These are phyloP conservation scores for Callimorpha dominula DNA, from an alignment of 2,888 invertebrate genomes.

Conservation along the genomic window DNA sequence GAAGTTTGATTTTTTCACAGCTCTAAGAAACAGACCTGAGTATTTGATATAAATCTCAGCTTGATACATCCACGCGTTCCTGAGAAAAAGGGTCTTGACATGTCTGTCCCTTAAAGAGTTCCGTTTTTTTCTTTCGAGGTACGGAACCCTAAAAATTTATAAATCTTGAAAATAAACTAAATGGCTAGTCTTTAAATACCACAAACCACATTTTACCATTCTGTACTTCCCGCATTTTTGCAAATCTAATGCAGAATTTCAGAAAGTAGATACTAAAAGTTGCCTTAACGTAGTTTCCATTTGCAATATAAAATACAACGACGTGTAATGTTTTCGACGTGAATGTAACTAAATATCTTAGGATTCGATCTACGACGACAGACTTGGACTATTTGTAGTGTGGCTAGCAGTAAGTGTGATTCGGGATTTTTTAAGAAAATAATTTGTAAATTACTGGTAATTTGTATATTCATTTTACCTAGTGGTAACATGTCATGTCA, in stretches of 20 bases:
- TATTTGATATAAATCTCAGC: too few relatives aligned
- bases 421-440: background rate
- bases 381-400: constrained; percentile 35
- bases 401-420: constrained; percentile 13
- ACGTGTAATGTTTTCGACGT: constrained; percentile 47
- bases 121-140: too few relatives aligned
- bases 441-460: background rate
- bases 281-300: constrained; percentile 30
- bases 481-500: too few relatives aligned
- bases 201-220: background rate
- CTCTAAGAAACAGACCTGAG: too few relatives aligned
- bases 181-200: background rate
- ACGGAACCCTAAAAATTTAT: too few relatives aligned
- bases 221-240: background rate
- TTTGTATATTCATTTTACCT: too few relatives aligned
- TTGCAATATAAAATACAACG: constrained; percentile 53
- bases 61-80: too few relatives aligned
- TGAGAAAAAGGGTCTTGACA: too few relatives aligned
- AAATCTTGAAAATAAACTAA: background rate
- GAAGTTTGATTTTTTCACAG: too few relatives aligned
- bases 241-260: constrained; percentile 38
- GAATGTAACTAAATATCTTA: constrained; percentile 57
- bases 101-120: too few relatives aligned
- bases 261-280: constrained; percentile 19
- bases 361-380: constrained; percentile 55